phyloP scores from a whole-genome alignment of 2,113 vertebrate species.

The Leptocoma aspasia region DNA sequence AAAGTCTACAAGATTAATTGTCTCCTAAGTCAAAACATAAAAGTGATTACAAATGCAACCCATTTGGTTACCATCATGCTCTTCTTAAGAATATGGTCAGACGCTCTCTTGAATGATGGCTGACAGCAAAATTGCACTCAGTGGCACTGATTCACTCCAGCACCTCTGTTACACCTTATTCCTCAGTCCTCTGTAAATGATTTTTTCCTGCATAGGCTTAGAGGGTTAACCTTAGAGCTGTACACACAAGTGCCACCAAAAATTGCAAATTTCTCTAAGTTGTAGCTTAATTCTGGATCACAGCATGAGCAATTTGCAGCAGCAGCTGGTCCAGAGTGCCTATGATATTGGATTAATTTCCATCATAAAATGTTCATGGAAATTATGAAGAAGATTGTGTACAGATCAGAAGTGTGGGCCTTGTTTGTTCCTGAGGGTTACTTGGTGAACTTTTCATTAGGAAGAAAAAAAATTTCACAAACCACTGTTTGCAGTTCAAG shows the following conservation, averaged over 20 bases:
- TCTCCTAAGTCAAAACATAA: not conserved
- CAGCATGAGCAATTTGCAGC: not conserved
- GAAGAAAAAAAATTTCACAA: not conserved
- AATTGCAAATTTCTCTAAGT: not conserved
- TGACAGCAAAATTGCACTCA: not conserved
- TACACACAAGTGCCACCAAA: not conserved
- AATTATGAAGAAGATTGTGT: not conserved
- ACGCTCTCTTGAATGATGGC: not conserved
- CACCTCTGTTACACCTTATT: not conserved
- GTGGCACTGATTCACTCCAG: not conserved
- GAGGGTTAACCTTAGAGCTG: not conserved
- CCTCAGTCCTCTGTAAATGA: not conserved
- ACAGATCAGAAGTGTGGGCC: not conserved
- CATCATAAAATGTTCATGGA: not conserved
- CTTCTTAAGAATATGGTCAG: not conserved
- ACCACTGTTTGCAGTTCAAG: not conserved
- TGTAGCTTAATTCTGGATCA: not conserved
- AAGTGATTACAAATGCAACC: not conserved
- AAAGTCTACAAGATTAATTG: not conserved
- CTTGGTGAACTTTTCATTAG: not conserved
- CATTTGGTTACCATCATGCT: not conserved
- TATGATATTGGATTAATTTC: not conserved
- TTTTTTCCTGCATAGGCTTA: not conserved
- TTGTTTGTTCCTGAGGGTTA: not conserved
- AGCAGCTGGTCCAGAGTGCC: not conserved